phyloP scores from a whole-genome alignment of 2,888 invertebrate genomes.

The Carcina quercana region DNA sequence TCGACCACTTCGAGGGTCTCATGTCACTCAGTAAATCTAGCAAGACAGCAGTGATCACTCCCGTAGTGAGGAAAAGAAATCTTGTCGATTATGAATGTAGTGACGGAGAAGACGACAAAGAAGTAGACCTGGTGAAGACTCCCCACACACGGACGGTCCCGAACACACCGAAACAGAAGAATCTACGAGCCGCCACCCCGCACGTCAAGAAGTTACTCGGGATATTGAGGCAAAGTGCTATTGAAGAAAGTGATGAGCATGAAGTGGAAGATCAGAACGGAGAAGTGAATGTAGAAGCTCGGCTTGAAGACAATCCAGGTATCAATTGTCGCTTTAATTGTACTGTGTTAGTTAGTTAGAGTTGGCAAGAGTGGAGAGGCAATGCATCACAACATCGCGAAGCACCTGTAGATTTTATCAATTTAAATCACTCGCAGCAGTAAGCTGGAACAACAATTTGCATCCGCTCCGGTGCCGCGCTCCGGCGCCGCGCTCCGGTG shows the following conservation, averaged over 20 bases:
- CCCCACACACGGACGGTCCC: constrained; percentile 35
- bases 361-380: no score
- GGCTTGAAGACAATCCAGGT: no score
- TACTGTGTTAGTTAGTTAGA: no score
- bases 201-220: constrained; percentile 48
- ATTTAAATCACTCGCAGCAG: no score
- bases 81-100: constrained; percentile 61
- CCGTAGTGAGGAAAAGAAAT: constrained; percentile 44
- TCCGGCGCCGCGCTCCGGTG: no score
- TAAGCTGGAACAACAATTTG: no score
- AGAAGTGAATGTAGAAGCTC: no score
- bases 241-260: constrained; percentile 42
- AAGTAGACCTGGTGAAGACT: constrained; percentile 25
- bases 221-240: constrained; percentile 40
- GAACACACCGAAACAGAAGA: constrained; percentile 46
- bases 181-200: constrained; percentile 46
- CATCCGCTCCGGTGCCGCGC: no score
- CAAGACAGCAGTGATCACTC: constrained; percentile 60
- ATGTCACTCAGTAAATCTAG: constrained; percentile 41
- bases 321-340: no score
- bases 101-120: constrained; percentile 40
- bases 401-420: no score
- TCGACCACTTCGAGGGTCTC: constrained; percentile 44
- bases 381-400: no score
- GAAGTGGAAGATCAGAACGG: constrained; percentile 24